Percentiles rank a stretch among this genome's conserved stretches.
Evolutionary conservation across 2,797 vertebrate species (phyloP).

Genomic region (Anguilla pacifica): DNA sequence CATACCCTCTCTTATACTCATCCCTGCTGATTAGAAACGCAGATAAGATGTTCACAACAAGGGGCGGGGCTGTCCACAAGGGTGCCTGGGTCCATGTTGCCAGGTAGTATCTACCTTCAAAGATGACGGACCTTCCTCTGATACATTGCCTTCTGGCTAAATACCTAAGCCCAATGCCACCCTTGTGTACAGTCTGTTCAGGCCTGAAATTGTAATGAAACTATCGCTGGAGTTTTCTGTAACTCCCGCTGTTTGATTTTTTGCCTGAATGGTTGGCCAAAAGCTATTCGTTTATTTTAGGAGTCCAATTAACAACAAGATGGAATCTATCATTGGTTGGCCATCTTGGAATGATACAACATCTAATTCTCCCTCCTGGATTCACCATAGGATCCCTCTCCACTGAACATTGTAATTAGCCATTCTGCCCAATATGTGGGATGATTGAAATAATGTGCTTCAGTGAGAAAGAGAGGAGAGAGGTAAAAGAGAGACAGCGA

Average conservation of each 20-base stretch:
- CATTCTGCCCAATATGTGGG: neutral
- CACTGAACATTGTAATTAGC: neutral
- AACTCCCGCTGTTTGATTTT: neutral
- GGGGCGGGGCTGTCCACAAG: no score
- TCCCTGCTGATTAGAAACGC: no score
- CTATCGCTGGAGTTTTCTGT: neutral
- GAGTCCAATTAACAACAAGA: neutral
- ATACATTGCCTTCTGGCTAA: neutral
- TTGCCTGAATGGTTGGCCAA: neutral
- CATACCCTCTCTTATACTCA: no score
- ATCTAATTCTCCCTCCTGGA: neutral
- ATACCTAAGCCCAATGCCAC: neutral
- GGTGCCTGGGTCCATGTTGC: no score
- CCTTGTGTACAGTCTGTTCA: constrained; percentile 1
- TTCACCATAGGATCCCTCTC: neutral
- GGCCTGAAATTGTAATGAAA: neutral
- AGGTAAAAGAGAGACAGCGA: neutral
- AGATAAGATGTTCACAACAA: no score
- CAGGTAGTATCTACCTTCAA: no score
- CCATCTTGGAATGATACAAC: constrained; percentile 8
- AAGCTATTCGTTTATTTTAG: neutral
- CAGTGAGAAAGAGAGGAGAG: neutral
- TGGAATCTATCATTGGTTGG: constrained; percentile 3
- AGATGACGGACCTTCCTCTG: no score
- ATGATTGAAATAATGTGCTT: constrained; percentile 8